Evolutionary conservation across 2,888 invertebrate genomes (phyloP), one percentile per base, ranked within the genome.

Genomic region (Drosophila histrio): DNA sequence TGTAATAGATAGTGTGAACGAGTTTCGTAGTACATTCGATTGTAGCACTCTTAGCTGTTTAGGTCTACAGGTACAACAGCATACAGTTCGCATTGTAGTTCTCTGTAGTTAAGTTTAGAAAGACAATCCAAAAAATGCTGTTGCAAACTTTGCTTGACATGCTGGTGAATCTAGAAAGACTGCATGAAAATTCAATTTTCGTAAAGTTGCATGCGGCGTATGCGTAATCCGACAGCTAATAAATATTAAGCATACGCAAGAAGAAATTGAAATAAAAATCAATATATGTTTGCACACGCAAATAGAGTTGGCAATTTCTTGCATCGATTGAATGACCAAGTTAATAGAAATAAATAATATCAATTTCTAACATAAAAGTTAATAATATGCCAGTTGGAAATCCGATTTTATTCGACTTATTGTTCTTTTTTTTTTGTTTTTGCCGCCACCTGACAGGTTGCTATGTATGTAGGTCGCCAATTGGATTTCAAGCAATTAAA

Each of bases 401-500:
- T 7, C 11, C 39, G 43, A 22, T 58, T 47, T 15, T 24, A 24
- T 15, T 32, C 24, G 22, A 34, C 49, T 38, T 39, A 52, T 39
- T 43, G 36, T 50, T 54, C 54, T n/a, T 28, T 17, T 56, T 41
- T 15, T 32, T 19, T 32, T 32, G 9, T 19, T 49, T 19, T 19
- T 34, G 8, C 13, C 26, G 5, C n/a, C 21, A 46, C 49, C 32
- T 54, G 41, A 7, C 60, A 60, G 74, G 53, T 69, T 49, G 64
- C 59, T 65, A 68, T 73, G 73, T 65, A 68, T 73, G 73, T 80
- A 67, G 87, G 88, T 87, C 73, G 73, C 53, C 83, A 88, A 88
- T 84, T 88, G 84, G 89, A 84, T 88, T 84, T 84, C 63, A 76
- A 68, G 85, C 88, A 84, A 84, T 84, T 84, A 84, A 84, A 84